Percentiles rank a stretch among this genome's conserved stretches.
Conservation (phyloP, 2,797 vertebrate species). For the Bradypus variegatus region DNA sequence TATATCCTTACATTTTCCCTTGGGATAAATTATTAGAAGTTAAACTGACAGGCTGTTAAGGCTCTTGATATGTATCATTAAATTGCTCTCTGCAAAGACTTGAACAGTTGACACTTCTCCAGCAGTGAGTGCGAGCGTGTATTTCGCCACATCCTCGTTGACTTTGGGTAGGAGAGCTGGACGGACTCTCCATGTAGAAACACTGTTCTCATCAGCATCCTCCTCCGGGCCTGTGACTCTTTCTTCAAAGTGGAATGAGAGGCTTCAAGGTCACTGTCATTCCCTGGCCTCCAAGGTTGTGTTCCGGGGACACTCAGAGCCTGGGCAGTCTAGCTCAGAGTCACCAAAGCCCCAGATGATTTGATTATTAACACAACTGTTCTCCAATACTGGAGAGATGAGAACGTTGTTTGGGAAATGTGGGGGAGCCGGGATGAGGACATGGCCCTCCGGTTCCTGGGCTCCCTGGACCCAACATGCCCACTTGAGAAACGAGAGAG, state of each 20-base stretch:
- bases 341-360: slow-evolving; percentile 6
- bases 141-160: not conserved
- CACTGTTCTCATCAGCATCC: not conserved
- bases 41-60: not conserved
- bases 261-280: not conserved
- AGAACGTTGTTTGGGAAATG: not conserved
- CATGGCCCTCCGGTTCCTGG: too few relatives aligned
- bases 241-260: not conserved
- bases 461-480: not conserved
- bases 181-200: not conserved
- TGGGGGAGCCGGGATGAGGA: too few relatives aligned
- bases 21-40: not conserved
- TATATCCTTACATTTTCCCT: not conserved
- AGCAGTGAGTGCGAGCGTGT: not conserved
- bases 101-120: not conserved
- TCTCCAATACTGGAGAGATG: not conserved
- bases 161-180: not conserved
- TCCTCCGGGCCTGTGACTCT: not conserved
- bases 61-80: not conserved
- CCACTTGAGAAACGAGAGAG: not conserved
- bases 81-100: not conserved
- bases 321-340: not conserved
- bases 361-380: not conserved
- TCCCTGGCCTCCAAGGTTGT: not conserved
- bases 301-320: not conserved